Conservation (phyloP, 1,140 invertebrate species). For the Homalodisca vitripennis region DNA sequence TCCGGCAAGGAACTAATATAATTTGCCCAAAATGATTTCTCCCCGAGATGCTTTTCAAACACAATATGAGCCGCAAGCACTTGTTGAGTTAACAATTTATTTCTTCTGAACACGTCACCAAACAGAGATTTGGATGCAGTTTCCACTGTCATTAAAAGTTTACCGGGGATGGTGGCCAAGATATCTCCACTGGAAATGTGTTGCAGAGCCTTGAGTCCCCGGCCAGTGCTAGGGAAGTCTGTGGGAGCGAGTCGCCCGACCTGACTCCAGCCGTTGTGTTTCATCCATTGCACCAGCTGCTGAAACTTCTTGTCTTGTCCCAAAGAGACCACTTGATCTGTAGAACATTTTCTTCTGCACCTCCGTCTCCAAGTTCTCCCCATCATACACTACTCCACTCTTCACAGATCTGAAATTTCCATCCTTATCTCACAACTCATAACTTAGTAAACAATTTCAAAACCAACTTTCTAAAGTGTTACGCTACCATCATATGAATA, state of each 20-base stretch:
- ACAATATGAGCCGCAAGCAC: conserved; percentile 51
- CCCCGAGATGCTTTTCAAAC: conserved; percentile 40
- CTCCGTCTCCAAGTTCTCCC: conserved; percentile 27
- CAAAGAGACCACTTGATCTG: not conserved
- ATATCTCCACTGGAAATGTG: conserved; percentile 45
- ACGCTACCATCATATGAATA: no score
- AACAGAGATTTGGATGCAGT: conserved; percentile 39
- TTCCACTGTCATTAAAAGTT: conserved; percentile 48
- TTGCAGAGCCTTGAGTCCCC: conserved; percentile 50
- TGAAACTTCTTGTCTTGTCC: conserved; percentile 27
- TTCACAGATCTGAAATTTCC: no score
- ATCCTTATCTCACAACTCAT: no score
- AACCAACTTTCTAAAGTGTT: no score
- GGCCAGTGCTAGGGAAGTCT: conserved; percentile 47
- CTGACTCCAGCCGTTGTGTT: conserved; percentile 39
- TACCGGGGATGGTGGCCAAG: conserved; percentile 49
- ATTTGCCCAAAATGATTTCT: conserved; percentile 41
- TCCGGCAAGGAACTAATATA: conserved; percentile 52
- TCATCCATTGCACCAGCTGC: conserved; percentile 41
- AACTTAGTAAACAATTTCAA: no score
- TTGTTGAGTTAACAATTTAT: conserved; percentile 40
- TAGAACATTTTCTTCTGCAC: not conserved
- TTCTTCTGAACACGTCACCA: conserved; percentile 35
- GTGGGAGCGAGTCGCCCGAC: conserved; percentile 36
- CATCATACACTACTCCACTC: no score